Percentiles rank a stretch among this genome's conserved stretches.
phyloP scores from a whole-genome alignment of 2,797 vertebrate species.

The Gorsachius magnificus region DNA sequence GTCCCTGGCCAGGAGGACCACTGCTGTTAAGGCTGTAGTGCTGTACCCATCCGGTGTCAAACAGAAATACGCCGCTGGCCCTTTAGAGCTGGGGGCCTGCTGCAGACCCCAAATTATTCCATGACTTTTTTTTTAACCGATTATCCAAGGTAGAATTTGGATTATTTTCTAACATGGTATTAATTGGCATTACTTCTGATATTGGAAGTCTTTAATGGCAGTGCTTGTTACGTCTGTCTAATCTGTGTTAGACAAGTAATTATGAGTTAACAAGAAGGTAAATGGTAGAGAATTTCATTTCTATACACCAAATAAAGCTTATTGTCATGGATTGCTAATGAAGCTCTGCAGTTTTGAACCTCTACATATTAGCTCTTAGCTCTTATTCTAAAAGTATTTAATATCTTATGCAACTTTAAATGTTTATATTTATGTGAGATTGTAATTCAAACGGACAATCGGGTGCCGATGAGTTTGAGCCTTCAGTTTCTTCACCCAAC shows the following conservation, averaged over 20 bases:
- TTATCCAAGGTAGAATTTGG: neutral
- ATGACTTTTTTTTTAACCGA: neutral
- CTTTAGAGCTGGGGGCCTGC: neutral
- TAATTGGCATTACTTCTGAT: neutral
- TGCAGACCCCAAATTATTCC: neutral
- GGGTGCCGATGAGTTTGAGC: neutral
- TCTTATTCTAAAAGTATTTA: neutral
- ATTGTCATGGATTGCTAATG: neutral
- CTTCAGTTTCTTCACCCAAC: neutral
- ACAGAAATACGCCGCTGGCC: accelerated
- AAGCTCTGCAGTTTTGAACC: neutral
- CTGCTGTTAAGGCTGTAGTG: neutral
- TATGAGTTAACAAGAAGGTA: neutral
- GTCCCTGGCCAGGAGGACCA: neutral
- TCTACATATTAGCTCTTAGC: neutral
- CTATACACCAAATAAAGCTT: neutral
- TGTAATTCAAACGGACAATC: accelerated
- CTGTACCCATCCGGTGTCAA: neutral
- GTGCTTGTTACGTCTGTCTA: accelerated
- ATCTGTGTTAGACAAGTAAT: neutral
- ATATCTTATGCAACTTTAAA: neutral
- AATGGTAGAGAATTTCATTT: neutral
- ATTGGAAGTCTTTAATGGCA: neutral
- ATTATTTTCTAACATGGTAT: accelerated
- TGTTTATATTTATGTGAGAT: neutral